Evolutionary conservation across 2,888 invertebrate genomes (phyloP), one percentile per base, ranked within the genome.

Genomic region (Neoitamus cyanurus): DNA sequence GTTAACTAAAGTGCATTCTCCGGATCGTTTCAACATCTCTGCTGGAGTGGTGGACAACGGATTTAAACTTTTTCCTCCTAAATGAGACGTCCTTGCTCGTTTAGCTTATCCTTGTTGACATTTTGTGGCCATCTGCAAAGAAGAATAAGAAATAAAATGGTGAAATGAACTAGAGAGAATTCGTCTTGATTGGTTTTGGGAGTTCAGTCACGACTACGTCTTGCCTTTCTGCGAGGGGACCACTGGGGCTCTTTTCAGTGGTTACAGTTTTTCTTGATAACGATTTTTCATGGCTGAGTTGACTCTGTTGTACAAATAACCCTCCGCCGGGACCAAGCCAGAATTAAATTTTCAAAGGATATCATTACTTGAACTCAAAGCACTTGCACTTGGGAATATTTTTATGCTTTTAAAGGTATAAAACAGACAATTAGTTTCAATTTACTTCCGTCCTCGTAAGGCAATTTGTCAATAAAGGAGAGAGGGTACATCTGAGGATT

Each of bases 131-230:
- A 83, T 83, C 70, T 69, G 34, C 3, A 70, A 82, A 84, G 68
- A 80, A 70, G 31, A 58, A 84, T 34, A 77, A 84, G 25, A 77
- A 70, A 25, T 58, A 58, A 58, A 58, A 84, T 68, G 58, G 68
- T 85, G 84, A 85, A 84, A 85, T 84, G 83, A 84, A 84, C 73
- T 84, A 82, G 42, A 69, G 73, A 75, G 82, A 84, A 82, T 84
- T 82, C 72, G 77, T 84, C 84, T 85, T 84, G 85, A 85, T 85
- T 85, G 85, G 85, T 85, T 85, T 82, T 25, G 31, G 78, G 48
- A 80, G 46, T 80, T 80, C 78, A 42, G 30, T 58, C 31, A 80
- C 58, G 78, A 80, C 58, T 31, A 80, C 58, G 28, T 20, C 15
- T 58, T 58, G 58, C 9, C 11, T 7, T 7, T 58, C 25, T 25